Evolutionary conservation across 2,113 vertebrate species (phyloP).

Genomic region (Pygoscelis antarcticus): DNA sequence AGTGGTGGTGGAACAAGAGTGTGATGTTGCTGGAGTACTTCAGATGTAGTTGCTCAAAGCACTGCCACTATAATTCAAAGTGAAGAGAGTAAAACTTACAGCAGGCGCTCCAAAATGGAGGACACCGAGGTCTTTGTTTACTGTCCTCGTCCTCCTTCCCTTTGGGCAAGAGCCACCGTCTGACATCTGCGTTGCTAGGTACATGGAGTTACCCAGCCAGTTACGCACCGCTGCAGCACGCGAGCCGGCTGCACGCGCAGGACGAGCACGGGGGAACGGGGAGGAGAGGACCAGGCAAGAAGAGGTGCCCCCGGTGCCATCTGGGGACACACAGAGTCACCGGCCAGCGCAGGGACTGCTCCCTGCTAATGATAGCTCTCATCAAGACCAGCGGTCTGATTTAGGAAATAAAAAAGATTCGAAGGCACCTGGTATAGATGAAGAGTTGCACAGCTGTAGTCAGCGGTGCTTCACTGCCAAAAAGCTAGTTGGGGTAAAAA

Average conservation of each 20-base stretch:
- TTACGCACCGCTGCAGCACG: background rate
- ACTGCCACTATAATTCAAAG: slow-evolving; percentile 74
- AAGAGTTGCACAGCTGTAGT: background rate
- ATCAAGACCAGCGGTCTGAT: background rate
- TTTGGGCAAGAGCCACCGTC: slow-evolving; percentile 51
- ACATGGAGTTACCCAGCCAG: background rate
- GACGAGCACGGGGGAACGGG: background rate
- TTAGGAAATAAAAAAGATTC: background rate
- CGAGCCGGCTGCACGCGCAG: background rate
- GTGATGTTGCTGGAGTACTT: slow-evolving; percentile 60
- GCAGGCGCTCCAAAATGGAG: slow-evolving; percentile 69
- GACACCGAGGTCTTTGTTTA: slow-evolving; percentile 65
- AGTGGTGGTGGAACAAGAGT: slow-evolving; percentile 51
- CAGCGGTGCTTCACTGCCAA: background rate
- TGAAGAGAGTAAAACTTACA: slow-evolving; percentile 69
- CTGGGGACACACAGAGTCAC: background rate
- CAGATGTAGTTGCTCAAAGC: slow-evolving; percentile 74
- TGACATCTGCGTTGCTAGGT: slow-evolving; percentile 66
- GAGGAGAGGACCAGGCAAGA: background rate
- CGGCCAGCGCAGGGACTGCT: background rate
- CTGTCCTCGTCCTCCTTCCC: slow-evolving; percentile 68
- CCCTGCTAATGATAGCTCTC: background rate
- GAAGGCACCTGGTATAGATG: background rate
- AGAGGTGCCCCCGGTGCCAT: background rate
- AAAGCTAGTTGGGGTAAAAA: background rate